Base-by-base conservation (phyloP, 2,888 invertebrate genomes). In the Drosophila testacea region DNA sequence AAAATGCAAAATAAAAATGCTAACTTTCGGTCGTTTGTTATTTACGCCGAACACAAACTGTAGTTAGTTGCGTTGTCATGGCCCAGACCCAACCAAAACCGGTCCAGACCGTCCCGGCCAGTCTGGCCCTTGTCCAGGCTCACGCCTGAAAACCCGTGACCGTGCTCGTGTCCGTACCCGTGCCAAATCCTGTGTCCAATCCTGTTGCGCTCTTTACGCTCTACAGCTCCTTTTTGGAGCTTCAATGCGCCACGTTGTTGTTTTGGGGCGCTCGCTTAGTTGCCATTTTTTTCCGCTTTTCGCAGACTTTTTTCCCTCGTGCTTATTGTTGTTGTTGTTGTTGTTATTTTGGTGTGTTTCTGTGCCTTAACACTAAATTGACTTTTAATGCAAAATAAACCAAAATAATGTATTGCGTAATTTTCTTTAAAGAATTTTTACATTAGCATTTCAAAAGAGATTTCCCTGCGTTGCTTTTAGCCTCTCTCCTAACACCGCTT, bases 381-480 rank as follows among this genome's bases (percentile, higher is more conserved):
- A 89, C 90, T 89, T 87, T 87, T 87, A 87, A 87, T 87, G 87
- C 90, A 87, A 87, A 87, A 87, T 88, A 89, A 88, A 89, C 89
- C 89, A 89, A 86, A 86, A 86, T 89, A 86, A 86, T 88, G 89
- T 86, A 88, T 86, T 89, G 88, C 88, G 89, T 89, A 86, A 86
- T 89, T 89, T 86, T 86, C 85, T 87, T 86, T 86, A 86, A 86
- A 89, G 85, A 86, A 86, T 86, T 86, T 89, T 88, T 81, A 89
- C 87, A 89, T 87, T 88, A 88, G 88, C 87, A 89, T 87, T 88
- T 89, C 90, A 89, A 86, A 86, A 88, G 89, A 85, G 87, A 87
- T 86, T 83, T 83, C 64, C 55, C 59, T 32, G 51, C 74, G 65
- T 74, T 80, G 73, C 77, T 64, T 76, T 56, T 65, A 65, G 48